Conservation (phyloP, 2,888 invertebrate species). For the Ischnus inquisitorius region DNA sequence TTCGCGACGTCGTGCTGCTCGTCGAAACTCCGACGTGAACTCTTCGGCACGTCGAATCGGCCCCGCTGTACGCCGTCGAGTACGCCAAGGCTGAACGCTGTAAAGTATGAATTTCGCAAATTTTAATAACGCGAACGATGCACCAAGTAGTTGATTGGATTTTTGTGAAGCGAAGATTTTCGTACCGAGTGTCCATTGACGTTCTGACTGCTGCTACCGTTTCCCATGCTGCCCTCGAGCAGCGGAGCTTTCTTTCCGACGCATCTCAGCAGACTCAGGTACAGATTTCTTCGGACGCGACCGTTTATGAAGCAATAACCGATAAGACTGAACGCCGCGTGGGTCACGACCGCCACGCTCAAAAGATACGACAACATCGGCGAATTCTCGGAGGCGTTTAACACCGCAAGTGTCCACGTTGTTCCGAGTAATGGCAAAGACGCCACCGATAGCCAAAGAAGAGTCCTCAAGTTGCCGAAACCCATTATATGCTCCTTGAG, state of each 20-base stretch:
- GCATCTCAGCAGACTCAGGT: slow-evolving; percentile 90
- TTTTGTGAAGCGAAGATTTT: slow-evolving; percentile 38
- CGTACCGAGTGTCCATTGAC: slow-evolving; percentile 88
- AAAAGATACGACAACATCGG: slow-evolving; percentile 92
- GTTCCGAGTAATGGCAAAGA: slow-evolving; percentile 94
- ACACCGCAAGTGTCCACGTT: slow-evolving; percentile 94
- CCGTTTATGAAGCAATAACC: slow-evolving; percentile 96
- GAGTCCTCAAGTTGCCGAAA: slow-evolving; percentile 89
- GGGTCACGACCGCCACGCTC: slow-evolving; percentile 91
- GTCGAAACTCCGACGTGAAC: slow-evolving; percentile 97
- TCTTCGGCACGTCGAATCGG: slow-evolving; percentile 88
- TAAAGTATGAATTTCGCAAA: slow-evolving; percentile 40
- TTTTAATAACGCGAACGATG: not conserved
- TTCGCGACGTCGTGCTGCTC: slow-evolving; percentile 97
- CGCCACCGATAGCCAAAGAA: slow-evolving; percentile 95
- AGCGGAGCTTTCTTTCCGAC: slow-evolving; percentile 94
- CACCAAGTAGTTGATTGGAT: not conserved
- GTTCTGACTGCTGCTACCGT: slow-evolving; percentile 91
- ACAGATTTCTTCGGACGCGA: slow-evolving; percentile 92
- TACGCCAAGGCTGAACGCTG: slow-evolving; percentile 94
- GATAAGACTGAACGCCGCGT: slow-evolving; percentile 93
- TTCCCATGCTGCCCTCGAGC: slow-evolving; percentile 91
- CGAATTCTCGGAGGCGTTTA: slow-evolving; percentile 91
- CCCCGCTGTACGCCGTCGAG: slow-evolving; percentile 92
- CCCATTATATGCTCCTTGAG: slow-evolving; percentile 96